Evolutionary conservation across 2,888 invertebrate species (phyloP), one percentile per base, ranked within the genome.

Genomic region (Pandemis corylana): DNA sequence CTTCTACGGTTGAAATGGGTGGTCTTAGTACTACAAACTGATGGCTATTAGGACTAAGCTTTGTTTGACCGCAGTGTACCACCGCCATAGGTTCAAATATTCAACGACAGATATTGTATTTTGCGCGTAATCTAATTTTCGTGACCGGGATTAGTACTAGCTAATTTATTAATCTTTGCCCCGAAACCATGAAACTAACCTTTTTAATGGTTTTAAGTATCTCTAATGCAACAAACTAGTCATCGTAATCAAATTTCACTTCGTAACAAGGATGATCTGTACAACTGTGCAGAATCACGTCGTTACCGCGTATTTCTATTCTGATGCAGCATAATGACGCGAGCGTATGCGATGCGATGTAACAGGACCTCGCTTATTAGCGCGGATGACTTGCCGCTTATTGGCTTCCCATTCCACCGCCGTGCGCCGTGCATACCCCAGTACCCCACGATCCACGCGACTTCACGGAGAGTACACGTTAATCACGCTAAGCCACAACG

Each of bases 311-410:
- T 76, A 76, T 71, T 79, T 71, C 78, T 78, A 76, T 79, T 75
- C 69, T 70, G 75, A 76, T 77, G 79, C 78, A 80, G 78, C 76
- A 81, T 80, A 82, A 81, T 84, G 84, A 81, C 79, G 77, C 68
- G 69, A 51, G 51, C 64, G 59, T 13, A n/a, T 28, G 81, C 78
- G 79, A 77, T 78, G 76, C 81, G 76, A 81, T 83, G 87, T 88
- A 90, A 90, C 85, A 85, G 85, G 87, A 90, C 82, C 84, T 80
- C 68, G 77, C 80, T 85, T 85, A 89, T 92, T 90, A 91, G 83
- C 84, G 82, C 85, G 86, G 85, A 90, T 92, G 92, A 92, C 91
- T 91, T 87, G 89, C 83, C 81, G 80, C 82, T 87, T 87, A 87
- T 83, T 83, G 82, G 82, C 78, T 82, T 82, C 81, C 81, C 82